Conservation (phyloP, 1,140 invertebrate genomes). For the Philotrypesis tridentata region DNA sequence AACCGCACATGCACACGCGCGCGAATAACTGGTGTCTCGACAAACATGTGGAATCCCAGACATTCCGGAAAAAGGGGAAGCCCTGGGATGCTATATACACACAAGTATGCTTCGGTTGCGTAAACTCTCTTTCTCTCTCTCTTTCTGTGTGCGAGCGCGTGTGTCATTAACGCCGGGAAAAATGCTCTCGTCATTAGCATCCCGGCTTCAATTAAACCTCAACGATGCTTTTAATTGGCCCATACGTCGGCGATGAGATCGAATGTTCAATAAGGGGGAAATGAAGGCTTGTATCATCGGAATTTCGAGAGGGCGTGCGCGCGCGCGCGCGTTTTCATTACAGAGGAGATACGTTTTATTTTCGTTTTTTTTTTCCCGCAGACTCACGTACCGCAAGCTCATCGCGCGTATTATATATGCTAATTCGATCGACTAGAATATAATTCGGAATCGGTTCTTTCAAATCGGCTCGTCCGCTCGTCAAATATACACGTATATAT, state of each 20-base stretch:
- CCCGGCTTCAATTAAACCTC: background rate
- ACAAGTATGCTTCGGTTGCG: background rate
- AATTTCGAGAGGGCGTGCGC: background rate
- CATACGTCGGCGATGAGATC: background rate
- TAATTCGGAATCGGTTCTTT: background rate
- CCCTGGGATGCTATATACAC: background rate
- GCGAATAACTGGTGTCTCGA: background rate
- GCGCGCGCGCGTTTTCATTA: background rate
- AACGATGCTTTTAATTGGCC: background rate
- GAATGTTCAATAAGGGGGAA: background rate
- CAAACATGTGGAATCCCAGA: background rate
- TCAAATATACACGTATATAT: no score
- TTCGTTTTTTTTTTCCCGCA: background rate
- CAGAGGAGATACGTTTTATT: no score
- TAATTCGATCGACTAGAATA: background rate
- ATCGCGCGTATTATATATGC: background rate
- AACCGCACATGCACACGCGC: background rate
- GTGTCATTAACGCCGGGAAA: background rate
- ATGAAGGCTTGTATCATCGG: no score
- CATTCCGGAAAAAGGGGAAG: constrained; percentile 2
- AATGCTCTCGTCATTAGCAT: background rate
- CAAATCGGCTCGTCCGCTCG: background rate
- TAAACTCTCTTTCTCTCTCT: no score
- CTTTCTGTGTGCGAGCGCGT: background rate
- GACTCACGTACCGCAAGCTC: background rate